Evolutionary conservation across 2,113 vertebrate genomes (phyloP).

Genomic region (Mus spicilegus): DNA sequence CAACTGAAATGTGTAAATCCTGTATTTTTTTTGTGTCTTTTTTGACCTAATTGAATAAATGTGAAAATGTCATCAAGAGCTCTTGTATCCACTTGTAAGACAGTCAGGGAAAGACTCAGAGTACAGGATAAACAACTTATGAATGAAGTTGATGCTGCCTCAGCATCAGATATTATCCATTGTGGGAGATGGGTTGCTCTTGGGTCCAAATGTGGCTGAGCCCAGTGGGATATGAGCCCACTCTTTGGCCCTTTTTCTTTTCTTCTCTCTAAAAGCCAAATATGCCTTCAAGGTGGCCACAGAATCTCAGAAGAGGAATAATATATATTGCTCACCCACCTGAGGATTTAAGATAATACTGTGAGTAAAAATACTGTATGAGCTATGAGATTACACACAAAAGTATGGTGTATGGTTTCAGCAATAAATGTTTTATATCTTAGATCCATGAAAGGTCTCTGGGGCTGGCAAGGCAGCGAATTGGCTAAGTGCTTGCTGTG

Average conservation of each 20-base stretch:
- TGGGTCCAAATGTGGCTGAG: not conserved
- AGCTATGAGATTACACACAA: constrained; percentile 1
- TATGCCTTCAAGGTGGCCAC: not conserved
- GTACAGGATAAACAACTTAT: not conserved
- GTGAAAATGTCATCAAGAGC: not conserved
- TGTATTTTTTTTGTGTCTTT: not conserved
- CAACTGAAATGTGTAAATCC: not conserved
- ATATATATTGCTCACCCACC: not conserved
- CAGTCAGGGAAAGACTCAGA: not conserved
- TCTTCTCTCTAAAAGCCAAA: not conserved
- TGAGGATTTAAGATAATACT: constrained; percentile 22
- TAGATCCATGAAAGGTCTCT: not conserved
- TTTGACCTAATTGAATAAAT: not conserved
- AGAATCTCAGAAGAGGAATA: not conserved
- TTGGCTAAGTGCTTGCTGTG: not conserved
- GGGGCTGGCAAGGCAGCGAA: not conserved
- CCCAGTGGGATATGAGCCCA: not conserved
- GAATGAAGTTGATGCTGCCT: not conserved
- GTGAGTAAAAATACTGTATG: not conserved
- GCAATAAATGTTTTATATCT: constrained; percentile 1
- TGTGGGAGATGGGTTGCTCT: not conserved
- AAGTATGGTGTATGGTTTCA: not conserved
- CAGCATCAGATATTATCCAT: not conserved
- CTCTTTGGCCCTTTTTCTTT: not conserved
- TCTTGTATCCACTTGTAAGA: not conserved